Percentiles rank a stretch among this genome's conserved stretches.
Evolutionary conservation across 2,888 invertebrate genomes (phyloP).

Genomic region (Morpho deidamia): DNA sequence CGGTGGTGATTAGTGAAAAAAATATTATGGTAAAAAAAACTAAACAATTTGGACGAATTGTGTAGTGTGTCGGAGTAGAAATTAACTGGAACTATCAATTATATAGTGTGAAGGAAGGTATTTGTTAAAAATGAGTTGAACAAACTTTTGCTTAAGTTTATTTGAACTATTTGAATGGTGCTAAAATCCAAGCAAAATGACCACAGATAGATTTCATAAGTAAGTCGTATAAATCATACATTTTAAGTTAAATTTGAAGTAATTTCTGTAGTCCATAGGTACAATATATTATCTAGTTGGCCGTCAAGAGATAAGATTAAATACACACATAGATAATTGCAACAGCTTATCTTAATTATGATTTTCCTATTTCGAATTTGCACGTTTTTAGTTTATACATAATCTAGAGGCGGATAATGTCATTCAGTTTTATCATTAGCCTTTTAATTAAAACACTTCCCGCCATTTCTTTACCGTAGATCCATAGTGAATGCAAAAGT

Average conservation of each 20-base stretch:
- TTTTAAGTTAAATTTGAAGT: slow-evolving; percentile 15
- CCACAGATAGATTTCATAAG: slow-evolving; percentile 81
- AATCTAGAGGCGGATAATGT: too few species aligned
- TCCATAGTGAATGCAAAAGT: too few species aligned
- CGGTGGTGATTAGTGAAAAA: neutral
- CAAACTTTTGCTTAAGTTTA: slow-evolving; percentile 37
- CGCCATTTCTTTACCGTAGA: too few species aligned
- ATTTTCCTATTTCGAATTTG: too few species aligned
- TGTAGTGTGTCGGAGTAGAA: slow-evolving; percentile 54
- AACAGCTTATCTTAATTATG: neutral
- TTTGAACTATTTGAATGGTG: slow-evolving; percentile 13
- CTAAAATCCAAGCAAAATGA: slow-evolving; percentile 53
- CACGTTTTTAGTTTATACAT: too few species aligned
- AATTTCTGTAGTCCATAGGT: neutral
- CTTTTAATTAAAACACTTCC: too few species aligned
- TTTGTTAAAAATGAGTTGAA: slow-evolving; percentile 66
- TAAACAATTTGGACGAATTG: slow-evolving; percentile 27
- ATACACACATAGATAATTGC: slow-evolving; percentile 15
- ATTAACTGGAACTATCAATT: slow-evolving; percentile 64
- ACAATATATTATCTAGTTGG: slow-evolving; percentile 24
- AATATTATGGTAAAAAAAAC: slow-evolving; percentile 17
- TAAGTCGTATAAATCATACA: slow-evolving; percentile 50
- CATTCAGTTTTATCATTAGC: too few species aligned
- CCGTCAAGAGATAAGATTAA: slow-evolving; percentile 42
- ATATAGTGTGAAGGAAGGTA: slow-evolving; percentile 46